Evolutionary conservation across 2,888 invertebrate genomes (phyloP).

Genomic region (Drosophila atripex): DNA sequence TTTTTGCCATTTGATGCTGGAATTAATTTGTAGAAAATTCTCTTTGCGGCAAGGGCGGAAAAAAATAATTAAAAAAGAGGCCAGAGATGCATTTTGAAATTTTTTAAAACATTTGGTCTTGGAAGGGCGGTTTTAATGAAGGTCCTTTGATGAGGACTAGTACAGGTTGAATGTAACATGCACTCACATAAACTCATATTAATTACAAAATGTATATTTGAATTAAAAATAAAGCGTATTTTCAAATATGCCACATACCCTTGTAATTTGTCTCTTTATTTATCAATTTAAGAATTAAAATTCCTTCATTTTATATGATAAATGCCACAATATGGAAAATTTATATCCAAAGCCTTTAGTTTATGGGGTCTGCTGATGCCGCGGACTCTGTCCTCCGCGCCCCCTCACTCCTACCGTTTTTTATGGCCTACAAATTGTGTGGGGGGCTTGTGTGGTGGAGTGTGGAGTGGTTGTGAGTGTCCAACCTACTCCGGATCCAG

Average conservation of each 20-base stretch:
- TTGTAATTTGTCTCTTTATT: constrained; percentile 45
- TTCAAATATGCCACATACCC: not conserved
- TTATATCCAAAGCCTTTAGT: constrained; percentile 78
- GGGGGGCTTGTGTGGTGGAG: not conserved
- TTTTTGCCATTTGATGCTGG: constrained; percentile 58
- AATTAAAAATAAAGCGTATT: not conserved
- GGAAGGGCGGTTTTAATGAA: not conserved
- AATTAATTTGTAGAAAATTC: constrained; percentile 65
- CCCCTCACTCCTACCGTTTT: constrained; percentile 15
- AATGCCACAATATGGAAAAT: constrained; percentile 74
- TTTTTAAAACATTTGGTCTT: not conserved
- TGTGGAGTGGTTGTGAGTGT: constrained; percentile 16
- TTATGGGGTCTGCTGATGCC: constrained; percentile 52
- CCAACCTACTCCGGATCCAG: constrained; percentile 37
- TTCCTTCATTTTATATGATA: constrained; percentile 66
- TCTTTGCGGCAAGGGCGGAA: constrained; percentile 30
- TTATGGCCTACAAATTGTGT: constrained; percentile 65
- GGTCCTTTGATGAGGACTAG: not conserved
- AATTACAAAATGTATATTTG: not conserved
- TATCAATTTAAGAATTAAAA: constrained; percentile 67
- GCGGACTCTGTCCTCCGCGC: constrained; percentile 5
- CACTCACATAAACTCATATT: too few species aligned
- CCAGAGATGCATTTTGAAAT: not conserved
- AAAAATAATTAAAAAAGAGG: not conserved
- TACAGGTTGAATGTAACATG: too few species aligned